phyloP scores from a whole-genome alignment of 2,113 vertebrate species.

The Hypomesus transpacificus region DNA sequence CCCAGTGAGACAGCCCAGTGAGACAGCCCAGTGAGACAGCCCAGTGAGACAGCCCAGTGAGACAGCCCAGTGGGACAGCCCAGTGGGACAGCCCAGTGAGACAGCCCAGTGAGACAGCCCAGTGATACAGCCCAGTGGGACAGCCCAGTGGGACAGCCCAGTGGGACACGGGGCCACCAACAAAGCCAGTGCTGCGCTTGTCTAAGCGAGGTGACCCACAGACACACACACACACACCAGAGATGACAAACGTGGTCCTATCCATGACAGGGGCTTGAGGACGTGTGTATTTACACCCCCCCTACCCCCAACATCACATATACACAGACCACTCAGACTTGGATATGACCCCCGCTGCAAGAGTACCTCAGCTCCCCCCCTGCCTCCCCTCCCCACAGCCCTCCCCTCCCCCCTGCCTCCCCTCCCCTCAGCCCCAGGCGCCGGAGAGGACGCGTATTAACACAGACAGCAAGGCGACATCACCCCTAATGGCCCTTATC shows the following conservation, averaged over 20 bases:
- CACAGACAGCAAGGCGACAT: constrained; percentile 85
- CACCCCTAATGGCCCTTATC: constrained; percentile 88
- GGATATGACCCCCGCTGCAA: constrained; percentile 81
- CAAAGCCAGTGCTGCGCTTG: constrained; percentile 15
- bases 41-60: too few species aligned
- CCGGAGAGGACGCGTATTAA: constrained; percentile 80
- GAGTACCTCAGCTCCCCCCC: constrained; percentile 64
- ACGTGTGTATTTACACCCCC: too few species aligned
- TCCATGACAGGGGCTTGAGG: too few species aligned
- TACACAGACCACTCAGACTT: constrained; percentile 69
- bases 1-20: neutral
- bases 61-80: neutral
- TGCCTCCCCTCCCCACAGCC: constrained; percentile 63
- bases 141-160: neutral
- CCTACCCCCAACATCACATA: too few species aligned
- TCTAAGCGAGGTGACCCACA: constrained; percentile 30
- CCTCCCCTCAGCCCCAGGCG: constrained; percentile 67
- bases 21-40: neutral
- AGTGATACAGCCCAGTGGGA: neutral
- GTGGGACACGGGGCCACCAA: constrained; percentile 1
- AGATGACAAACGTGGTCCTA: constrained; percentile 3
- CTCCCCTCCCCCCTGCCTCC: constrained; percentile 66
- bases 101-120: too few species aligned
- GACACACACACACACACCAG: constrained; percentile 17
- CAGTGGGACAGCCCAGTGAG: neutral